phyloP scores from a whole-genome alignment of 2,113 vertebrate species.

The Oryzias curvinotus region DNA sequence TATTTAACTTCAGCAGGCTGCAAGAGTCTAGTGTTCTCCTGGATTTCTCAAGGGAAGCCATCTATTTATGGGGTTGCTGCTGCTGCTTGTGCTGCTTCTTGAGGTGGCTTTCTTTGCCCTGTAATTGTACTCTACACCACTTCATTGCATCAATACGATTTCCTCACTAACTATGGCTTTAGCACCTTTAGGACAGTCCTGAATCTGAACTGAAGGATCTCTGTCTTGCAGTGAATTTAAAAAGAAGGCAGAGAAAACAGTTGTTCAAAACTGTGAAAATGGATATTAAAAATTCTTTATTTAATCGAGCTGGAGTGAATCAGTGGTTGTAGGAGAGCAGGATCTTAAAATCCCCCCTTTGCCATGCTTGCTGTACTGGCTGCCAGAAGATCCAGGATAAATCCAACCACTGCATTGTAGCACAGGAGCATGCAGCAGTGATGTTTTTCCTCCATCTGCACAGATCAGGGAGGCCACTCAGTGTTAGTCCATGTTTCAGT shows the following conservation, averaged over 20 bases:
- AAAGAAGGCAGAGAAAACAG: neutral
- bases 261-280: neutral
- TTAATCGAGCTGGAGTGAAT: no score
- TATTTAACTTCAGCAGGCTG: conserved; percentile 55
- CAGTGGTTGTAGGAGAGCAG: neutral
- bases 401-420: conserved; percentile 15
- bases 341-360: conserved; percentile 45
- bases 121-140: conserved; percentile 43
- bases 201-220: conserved; percentile 1
- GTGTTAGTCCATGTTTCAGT: no score
- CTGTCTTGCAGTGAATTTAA: neutral
- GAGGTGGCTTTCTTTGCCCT: conserved; percentile 55
- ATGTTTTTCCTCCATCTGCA: conserved; percentile 36
- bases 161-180: conserved; percentile 30
- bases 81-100: conserved; percentile 56
- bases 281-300: no score
- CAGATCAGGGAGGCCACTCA: conserved; percentile 20
- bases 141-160: conserved; percentile 23
- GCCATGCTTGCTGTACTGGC: conserved; percentile 16
- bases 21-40: conserved; percentile 55
- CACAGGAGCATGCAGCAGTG: conserved; percentile 18
- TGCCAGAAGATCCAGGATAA: conserved; percentile 39
- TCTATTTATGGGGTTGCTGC: conserved; percentile 75
- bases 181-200: neutral
- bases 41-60: conserved; percentile 69